A percentile compares a stretch with the other conserved stretches of the same genome.
Evolutionary conservation across 2,888 invertebrate species (phyloP).

Genomic region (Aleiodes leptofemur): DNA sequence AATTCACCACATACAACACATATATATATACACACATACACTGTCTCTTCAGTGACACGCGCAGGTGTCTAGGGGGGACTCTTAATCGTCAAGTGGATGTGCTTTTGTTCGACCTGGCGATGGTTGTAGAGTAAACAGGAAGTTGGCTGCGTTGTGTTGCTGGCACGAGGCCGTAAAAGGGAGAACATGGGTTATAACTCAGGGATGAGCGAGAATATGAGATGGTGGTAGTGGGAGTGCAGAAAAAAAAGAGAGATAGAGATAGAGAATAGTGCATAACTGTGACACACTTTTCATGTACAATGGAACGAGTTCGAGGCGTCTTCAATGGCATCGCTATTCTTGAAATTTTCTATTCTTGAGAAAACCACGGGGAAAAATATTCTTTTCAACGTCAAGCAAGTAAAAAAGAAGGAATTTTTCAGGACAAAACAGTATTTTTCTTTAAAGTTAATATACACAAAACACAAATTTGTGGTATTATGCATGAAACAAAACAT

Average conservation of each 20-base stretch:
- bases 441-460: neutral
- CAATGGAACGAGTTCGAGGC: conserved; percentile 52
- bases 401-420: neutral
- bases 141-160: conserved; percentile 19
- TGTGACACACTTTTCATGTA: conserved; percentile 57
- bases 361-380: neutral
- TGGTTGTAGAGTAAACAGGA: conserved; percentile 29
- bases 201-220: conserved; percentile 10
- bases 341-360: conserved; percentile 41
- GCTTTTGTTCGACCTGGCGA: conserved; percentile 6
- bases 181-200: conserved; percentile 8
- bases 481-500: neutral
- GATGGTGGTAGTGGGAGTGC: too few relatives aligned
- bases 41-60: conserved; percentile 8
- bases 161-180: conserved; percentile 32
- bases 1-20: neutral
- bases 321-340: conserved; percentile 42
- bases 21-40: too few relatives aligned
- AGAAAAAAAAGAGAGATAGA: conserved; percentile 20
- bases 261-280: conserved; percentile 43
- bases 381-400: neutral
- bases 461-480: too few relatives aligned
- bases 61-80: conserved; percentile 31
- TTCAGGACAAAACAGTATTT: neutral
- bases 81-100: conserved; percentile 20